Evolutionary conservation across 2,797 vertebrate species (phyloP).

Genomic region (Hippocampus kuda): DNA sequence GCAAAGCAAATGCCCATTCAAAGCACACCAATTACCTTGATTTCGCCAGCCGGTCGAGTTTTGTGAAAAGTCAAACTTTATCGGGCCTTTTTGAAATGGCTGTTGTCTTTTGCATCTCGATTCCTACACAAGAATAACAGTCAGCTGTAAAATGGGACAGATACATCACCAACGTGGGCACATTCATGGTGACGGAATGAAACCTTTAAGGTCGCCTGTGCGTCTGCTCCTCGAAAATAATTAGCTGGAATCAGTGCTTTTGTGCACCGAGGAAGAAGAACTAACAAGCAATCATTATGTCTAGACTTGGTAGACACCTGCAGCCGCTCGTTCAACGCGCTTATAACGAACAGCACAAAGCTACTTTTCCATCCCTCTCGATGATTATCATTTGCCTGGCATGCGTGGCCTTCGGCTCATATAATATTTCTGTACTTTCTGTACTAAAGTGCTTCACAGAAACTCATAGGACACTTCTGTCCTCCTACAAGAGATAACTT

Average conservation of each 20-base stretch:
- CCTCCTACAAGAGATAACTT: not conserved
- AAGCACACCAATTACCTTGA: not conserved
- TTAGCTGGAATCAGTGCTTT: not conserved
- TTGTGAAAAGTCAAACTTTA: not conserved
- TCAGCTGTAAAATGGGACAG: not conserved
- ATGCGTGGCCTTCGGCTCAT: not conserved
- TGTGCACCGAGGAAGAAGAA: not conserved
- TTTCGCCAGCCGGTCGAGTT: not conserved
- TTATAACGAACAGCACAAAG: not conserved
- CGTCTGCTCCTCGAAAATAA: not conserved
- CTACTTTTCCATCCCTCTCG: not conserved
- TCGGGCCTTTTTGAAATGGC: not conserved
- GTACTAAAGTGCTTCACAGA: not conserved
- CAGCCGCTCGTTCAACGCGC: not conserved
- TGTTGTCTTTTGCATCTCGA: not conserved
- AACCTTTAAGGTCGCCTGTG: not conserved
- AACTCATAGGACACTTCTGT: not conserved
- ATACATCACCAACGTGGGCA: not conserved
- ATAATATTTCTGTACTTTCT: not conserved
- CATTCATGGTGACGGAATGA: not conserved
- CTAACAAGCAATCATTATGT: constrained; percentile 1
- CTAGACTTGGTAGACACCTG: not conserved
- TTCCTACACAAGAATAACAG: not conserved
- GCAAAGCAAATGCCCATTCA: not conserved
- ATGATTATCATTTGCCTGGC: not conserved